A percentile compares a stretch with the other conserved stretches of the same genome.
Conservation (phyloP, 2,113 vertebrate species). For the Lynx canadensis region DNA sequence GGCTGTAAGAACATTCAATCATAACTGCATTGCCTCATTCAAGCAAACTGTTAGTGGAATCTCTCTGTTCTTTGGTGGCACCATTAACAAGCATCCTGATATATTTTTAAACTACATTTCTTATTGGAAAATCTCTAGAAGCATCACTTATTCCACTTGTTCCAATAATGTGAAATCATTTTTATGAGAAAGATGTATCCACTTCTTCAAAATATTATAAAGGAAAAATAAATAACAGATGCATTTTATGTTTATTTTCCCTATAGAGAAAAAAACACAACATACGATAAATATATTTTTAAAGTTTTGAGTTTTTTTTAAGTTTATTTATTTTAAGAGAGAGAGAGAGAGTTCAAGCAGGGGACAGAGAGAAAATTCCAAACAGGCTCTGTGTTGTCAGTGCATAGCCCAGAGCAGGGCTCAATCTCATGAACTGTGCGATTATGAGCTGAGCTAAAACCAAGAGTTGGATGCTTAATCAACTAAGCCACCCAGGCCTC, state of each 20-base stretch:
- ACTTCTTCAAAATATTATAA: background rate
- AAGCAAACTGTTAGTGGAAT: background rate
- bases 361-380: no score
- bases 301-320: no score
- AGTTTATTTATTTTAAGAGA: no score
- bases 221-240: background rate
- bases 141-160: background rate
- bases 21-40: background rate
- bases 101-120: background rate
- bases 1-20: background rate
- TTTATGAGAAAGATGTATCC: background rate
- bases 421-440: no score
- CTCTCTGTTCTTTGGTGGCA: background rate
- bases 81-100: background rate
- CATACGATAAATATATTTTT: background rate
- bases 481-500: no score
- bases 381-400: no score
- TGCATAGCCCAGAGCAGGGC: no score
- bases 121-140: slow-evolving; percentile 5
- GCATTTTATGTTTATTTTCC: background rate
- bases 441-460: no score
- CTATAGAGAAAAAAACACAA: background rate
- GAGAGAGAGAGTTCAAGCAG: no score
- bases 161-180: background rate
- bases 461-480: no score